Base-by-base conservation (phyloP, 2,113 vertebrate genomes). In the Stegastes partitus region DNA sequence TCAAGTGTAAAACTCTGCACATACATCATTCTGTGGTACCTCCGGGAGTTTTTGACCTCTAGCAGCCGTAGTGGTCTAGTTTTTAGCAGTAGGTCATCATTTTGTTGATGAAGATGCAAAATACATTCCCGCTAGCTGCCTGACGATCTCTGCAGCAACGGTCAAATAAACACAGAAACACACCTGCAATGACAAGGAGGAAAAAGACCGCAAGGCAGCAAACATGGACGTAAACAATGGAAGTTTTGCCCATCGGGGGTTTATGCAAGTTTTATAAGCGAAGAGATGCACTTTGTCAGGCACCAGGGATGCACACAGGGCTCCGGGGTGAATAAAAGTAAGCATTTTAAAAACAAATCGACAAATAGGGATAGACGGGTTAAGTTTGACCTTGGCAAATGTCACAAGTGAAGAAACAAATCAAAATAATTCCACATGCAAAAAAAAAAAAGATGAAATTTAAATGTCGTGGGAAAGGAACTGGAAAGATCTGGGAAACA, bases 311-410 rank as follows among this genome's bases (percentile, higher is more conserved):
- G 21, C 9, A 49, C 19, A 50, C n/a, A 50, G 14, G 21, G 47
- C 18, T 50, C 19, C 16, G 7, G 7, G 47, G 19, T 21, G 47
- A 50, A 50, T 10, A 50, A 9, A 21, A n/a, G 47, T 49, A 50
- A 50, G 15, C 3, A 21, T 6, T 49, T 50, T 8, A 21, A 21
- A 50, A 50, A 21, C 3, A n/a, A 50, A 21, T 21, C 2, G 7
- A 50, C 47, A 50, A 9, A 50, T 7, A n/a, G 7, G n/a, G n/a
- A n/a, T n/a, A n/a, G n/a, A n/a, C n/a, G 26, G 28, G 22, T 31
- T 61, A 11, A 59, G 42, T n/a, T 63, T 62, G 45, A 77, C 45
- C 19, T 77, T 79, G 45, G 51, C 7, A 56, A 58, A 58, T 66
- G 0, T 23, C 59, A 54, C 11, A 53, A 28, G 19, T 3, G 0